Conservation (phyloP, 2,888 invertebrate genomes). For the Amphipoea lucens region DNA sequence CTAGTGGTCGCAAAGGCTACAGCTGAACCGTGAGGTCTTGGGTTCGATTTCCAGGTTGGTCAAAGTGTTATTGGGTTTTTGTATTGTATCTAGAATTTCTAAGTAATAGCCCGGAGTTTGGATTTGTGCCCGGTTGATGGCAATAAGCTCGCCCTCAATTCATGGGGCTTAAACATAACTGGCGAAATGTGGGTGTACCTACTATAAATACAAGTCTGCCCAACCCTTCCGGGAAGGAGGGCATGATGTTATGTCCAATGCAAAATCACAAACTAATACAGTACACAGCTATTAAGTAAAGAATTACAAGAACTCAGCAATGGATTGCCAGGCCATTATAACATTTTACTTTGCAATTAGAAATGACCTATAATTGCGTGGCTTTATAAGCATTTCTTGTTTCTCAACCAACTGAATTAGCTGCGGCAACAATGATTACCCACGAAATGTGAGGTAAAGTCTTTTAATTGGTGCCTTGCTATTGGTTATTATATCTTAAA, state of each 20-base stretch:
- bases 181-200: background rate
- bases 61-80: background rate
- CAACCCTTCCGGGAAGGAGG: background rate
- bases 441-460: conserved; percentile 66
- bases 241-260: background rate
- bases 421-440: conserved; percentile 67
- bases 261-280: conserved; percentile 29
- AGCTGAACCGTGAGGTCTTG: background rate
- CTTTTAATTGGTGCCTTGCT: conserved; percentile 66
- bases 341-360: conserved; percentile 75
- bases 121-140: too few species aligned
- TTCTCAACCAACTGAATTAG: conserved; percentile 67
- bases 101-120: too few species aligned
- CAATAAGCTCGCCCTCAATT: too few species aligned
- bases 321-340: conserved; percentile 64
- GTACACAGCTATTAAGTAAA: conserved; percentile 45
- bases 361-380: conserved; percentile 71
- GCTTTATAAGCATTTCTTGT: conserved; percentile 69
- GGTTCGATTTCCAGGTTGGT: background rate
- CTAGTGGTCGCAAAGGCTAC: background rate
- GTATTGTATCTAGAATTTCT: too few species aligned
- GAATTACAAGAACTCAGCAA: conserved; percentile 63
- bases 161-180: background rate
- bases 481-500: conserved; percentile 59
- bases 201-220: background rate